A percentile compares a stretch with the other conserved stretches of the same genome.
phyloP scores from a whole-genome alignment of 2,113 vertebrate species.

The Speoplatyrhinus poulsoni region DNA sequence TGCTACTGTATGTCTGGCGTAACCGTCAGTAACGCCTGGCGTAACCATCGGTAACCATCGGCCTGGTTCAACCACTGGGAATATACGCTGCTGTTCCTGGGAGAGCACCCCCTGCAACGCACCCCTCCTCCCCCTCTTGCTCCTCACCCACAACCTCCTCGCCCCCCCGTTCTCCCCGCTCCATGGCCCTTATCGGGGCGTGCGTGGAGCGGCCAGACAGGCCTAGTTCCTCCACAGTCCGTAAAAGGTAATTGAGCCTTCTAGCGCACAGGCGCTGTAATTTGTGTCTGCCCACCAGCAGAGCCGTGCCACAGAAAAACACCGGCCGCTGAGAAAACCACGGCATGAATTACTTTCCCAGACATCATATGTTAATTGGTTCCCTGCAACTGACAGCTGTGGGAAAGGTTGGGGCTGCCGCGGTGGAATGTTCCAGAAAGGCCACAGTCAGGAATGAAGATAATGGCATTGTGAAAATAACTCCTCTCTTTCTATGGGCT shows the following conservation, averaged over 20 bases:
- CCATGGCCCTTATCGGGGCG: conserved; percentile 49
- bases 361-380: conserved; percentile 77
- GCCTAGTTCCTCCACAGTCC: conserved; percentile 68
- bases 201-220: conserved; percentile 59
- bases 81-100: no score
- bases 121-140: conserved; percentile 13
- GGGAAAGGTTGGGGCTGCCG: conserved; percentile 65
- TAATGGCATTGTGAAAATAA: conserved; percentile 38
- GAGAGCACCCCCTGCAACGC: conserved; percentile 56
- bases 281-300: conserved; percentile 71
- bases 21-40: conserved; percentile 55
- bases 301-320: conserved; percentile 62
- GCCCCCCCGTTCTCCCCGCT: conserved; percentile 13
- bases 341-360: conserved; percentile 64
- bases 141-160: conserved; percentile 25
- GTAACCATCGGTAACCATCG: conserved; percentile 52
- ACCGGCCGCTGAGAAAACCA: conserved; percentile 6
- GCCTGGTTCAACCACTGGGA: no score
- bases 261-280: conserved; percentile 63
- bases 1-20: conserved; percentile 41
- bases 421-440: conserved; percentile 58
- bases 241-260: conserved; percentile 49
- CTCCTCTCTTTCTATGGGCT: conserved; percentile 43
- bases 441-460: conserved; percentile 56
- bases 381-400: conserved; percentile 65